phyloP scores from a whole-genome alignment of 2,888 invertebrate genomes.

The Keiferia lycopersicella region DNA sequence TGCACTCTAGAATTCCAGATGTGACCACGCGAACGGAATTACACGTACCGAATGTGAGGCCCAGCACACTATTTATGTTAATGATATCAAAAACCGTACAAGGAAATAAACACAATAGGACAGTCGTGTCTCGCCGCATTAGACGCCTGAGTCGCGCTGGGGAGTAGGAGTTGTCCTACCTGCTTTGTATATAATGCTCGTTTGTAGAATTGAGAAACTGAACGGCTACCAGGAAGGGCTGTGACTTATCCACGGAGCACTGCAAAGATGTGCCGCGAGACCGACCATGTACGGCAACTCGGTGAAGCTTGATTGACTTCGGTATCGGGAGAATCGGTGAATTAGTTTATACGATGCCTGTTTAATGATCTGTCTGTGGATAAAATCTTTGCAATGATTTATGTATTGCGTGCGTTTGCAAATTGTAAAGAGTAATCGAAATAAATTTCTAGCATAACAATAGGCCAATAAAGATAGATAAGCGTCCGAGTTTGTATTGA shows the following conservation, averaged over 20 bases:
- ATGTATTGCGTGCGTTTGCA: conserved; percentile 5
- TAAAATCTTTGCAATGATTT: conserved; percentile 23
- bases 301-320: conserved; percentile 65
- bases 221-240: conserved; percentile 67
- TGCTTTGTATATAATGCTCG: conserved; percentile 77
- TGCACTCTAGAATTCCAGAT: conserved; percentile 27
- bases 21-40: conserved; percentile 28
- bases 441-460: conserved; percentile 20
- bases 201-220: conserved; percentile 72
- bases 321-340: conserved; percentile 58
- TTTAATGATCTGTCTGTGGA: conserved; percentile 39
- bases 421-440: conserved; percentile 20
- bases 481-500: conserved; percentile 18
- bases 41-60: conserved; percentile 70
- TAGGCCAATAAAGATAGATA: conserved; percentile 25
- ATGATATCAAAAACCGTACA: conserved; percentile 75
- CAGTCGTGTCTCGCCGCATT: conserved; percentile 74
- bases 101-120: conserved; percentile 78
- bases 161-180: conserved; percentile 72
- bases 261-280: conserved; percentile 58
- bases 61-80: conserved; percentile 72
- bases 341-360: conserved; percentile 46
- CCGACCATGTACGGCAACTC: conserved; percentile 59
- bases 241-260: conserved; percentile 67
- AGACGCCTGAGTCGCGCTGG: conserved; percentile 67